Base-by-base conservation (phyloP, 2,888 invertebrate genomes). In the Pedicia rivosa region DNA sequence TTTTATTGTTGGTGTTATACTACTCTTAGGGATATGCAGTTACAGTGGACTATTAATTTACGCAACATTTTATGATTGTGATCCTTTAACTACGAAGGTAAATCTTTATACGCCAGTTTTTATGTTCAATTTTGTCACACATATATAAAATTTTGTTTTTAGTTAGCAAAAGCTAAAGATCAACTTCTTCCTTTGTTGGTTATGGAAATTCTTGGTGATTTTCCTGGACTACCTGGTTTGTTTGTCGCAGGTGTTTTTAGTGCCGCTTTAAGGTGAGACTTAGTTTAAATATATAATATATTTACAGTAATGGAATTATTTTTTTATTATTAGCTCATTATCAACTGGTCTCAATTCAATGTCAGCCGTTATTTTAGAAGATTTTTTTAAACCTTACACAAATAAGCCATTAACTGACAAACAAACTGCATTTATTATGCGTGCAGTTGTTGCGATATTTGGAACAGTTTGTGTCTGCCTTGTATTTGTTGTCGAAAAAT, bases 201-300 rank as follows among this genome's bases (percentile, higher is more conserved):
- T 10, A 86, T 88, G 81, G 80, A 88, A 46, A 72, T 78, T n/a
- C 56, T 88, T 12, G 74, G 78, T 1, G 66, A 75, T 30, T 69
- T 73, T 58, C 81, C 79, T 2, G 90, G 90, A 3, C 60, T 92
- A 45, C 79, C 87, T 0, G 91, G 91, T 4, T 62, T 91, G 15
- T 90, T 90, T 54, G 80, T 90, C 0, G 86, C 90, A 28, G 87
- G 88, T 17, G 78, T 91, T 2, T 90, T 90, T 50, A 87, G 88
- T 60, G 90, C 88, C 10, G 84, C 90, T 12, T 65, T 91, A 16
- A 90, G 83, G 77, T 75, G 52, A 29, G 6, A 14, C 35, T 29
- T 19, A 10, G 14, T 15, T 19, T 12, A 28, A 36, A 12, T 12
- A 19, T 17, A 14, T 20, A 32, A 25, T 29, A 20, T 14, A n/a